phyloP scores from a whole-genome alignment of 2,113 vertebrate genomes.

The Urocitellus parryii region DNA sequence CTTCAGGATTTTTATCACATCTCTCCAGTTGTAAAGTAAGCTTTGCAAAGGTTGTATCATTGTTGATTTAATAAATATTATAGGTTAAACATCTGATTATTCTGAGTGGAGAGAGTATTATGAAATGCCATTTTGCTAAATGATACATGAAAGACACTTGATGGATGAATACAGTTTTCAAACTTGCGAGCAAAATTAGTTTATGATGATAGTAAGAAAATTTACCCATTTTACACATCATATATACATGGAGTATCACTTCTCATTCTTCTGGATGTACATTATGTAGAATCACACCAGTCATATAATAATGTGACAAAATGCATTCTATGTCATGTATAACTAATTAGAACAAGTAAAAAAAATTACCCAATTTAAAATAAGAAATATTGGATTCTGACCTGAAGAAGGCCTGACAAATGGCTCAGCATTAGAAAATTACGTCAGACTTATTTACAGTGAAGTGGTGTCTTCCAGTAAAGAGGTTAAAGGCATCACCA shows the following conservation, averaged over 20 bases:
- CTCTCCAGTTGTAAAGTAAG: not conserved
- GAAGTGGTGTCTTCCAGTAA: not conserved
- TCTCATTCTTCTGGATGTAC: too few relatives aligned
- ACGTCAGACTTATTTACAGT: not conserved
- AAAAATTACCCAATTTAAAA: not conserved
- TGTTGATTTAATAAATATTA: not conserved
- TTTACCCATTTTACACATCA: not conserved
- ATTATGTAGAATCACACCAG: too few relatives aligned
- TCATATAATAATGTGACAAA: too few relatives aligned
- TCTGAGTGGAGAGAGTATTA: not conserved
- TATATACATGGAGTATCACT: too few relatives aligned
- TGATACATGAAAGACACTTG: not conserved
- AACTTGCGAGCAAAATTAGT: not conserved
- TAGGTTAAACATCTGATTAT: constrained; percentile 7
- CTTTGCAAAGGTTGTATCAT: constrained; percentile 22
- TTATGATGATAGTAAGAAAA: not conserved
- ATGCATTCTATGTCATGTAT: too few relatives aligned
- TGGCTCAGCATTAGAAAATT: not conserved
- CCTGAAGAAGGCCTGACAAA: not conserved
- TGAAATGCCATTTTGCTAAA: not conserved
- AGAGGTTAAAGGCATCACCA: not conserved
- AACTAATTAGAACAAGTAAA: too few relatives aligned
- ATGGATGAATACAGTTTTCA: not conserved
- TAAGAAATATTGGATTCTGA: not conserved
- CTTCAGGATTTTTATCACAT: constrained; percentile 23